Conservation (phyloP, 2,888 invertebrate genomes). For the Cartodere bifasciata region DNA sequence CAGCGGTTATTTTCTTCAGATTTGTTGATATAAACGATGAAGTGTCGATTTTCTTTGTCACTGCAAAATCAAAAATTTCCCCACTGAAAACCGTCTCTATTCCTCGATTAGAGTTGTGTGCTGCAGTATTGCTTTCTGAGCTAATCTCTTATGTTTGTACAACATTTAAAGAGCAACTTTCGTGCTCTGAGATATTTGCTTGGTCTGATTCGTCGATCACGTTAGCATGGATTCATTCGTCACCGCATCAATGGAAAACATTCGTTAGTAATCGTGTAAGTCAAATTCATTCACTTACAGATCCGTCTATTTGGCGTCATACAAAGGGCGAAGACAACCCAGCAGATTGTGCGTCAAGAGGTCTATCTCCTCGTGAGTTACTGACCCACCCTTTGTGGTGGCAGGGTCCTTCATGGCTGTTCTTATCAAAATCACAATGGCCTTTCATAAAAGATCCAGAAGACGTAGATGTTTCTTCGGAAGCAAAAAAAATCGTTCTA, state of each 20-base stretch:
- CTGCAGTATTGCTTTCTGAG: conserved; percentile 11
- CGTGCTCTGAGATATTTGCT: conserved; percentile 2
- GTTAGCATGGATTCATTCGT: conserved; percentile 4
- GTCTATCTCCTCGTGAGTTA: no score
- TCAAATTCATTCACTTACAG: conserved; percentile 7
- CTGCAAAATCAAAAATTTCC: conserved; percentile 12
- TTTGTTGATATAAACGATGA: conserved; percentile 1
- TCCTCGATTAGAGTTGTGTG: conserved; percentile 14
- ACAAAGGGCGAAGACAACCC: no score
- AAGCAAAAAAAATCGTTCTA: no score
- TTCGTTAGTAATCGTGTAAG: conserved; percentile 1
- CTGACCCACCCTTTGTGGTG: no score
- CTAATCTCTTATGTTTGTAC: conserved; percentile 4
- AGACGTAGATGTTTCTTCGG: no score
- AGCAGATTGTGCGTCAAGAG: no score
- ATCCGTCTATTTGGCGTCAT: no score
- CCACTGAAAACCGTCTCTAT: conserved; percentile 12
- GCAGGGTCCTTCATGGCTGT: no score
- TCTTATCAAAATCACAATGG: no score
- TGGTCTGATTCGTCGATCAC: conserved; percentile 6
- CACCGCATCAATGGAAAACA: conserved; percentile 6
- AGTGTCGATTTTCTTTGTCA: conserved; percentile 6
- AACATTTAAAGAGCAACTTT: not conserved
- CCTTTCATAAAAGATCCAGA: no score
- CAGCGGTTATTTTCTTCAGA: conserved; percentile 12